These are phyloP conservation scores for Cathartes aura DNA, from an alignment of 2,113 vertebrate species.

Conservation along the genomic window DNA sequence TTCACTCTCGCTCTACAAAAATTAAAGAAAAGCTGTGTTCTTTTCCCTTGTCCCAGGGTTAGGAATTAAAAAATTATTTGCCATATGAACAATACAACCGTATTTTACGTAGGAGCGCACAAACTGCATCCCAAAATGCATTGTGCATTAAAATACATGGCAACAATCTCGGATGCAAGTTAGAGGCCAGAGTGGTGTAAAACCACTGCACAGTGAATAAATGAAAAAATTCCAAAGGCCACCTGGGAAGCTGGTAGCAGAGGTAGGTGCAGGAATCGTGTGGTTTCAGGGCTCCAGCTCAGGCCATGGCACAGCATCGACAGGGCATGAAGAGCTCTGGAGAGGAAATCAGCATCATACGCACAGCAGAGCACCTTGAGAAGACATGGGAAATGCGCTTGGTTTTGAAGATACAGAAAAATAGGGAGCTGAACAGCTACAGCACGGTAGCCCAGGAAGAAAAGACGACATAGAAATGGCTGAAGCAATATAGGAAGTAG, in stretches of 20 bases:
- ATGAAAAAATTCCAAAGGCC: background rate
- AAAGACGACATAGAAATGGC: background rate
- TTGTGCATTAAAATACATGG: background rate
- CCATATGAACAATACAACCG: fast-evolving
- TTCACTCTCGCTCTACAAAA: background rate
- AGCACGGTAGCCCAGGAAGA: background rate
- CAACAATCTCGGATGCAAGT: background rate
- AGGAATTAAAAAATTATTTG: background rate
- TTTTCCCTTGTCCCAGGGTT: background rate
- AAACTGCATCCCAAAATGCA: background rate
- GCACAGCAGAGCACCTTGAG: background rate
- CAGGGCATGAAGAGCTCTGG: background rate
- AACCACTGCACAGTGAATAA: background rate
- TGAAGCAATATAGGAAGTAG: background rate
- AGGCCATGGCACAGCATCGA: background rate
- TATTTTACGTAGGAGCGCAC: background rate
- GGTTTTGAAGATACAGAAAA: background rate
- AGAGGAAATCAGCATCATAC: background rate
- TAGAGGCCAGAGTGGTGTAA: background rate
- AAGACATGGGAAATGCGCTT: background rate
- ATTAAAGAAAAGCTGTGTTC: background rate
- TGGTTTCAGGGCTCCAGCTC: background rate
- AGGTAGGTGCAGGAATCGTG: background rate
- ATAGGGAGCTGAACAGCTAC: background rate
- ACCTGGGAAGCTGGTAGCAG: background rate